Conservation (phyloP, 2,113 vertebrate species). For the Montifringilla adamsi region DNA sequence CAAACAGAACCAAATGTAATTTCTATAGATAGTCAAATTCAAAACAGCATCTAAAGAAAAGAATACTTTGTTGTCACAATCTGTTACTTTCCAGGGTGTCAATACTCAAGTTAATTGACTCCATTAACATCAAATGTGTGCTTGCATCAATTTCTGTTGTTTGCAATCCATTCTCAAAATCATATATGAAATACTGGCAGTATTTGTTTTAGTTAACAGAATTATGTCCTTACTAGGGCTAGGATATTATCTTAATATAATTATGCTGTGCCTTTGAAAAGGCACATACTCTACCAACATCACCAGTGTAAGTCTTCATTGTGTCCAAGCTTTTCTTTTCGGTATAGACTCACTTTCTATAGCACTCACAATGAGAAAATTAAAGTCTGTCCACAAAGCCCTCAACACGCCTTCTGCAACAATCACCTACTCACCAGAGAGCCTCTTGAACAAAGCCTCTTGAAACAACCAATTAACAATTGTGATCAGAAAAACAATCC, state of each 20-base stretch:
- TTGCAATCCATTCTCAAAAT: neutral
- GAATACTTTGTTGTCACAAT: neutral
- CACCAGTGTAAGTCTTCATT: fast-evolving
- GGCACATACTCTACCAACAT: neutral
- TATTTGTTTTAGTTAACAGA: neutral
- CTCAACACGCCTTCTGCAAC: neutral
- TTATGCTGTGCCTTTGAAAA: neutral
- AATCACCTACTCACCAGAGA: neutral
- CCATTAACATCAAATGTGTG: neutral
- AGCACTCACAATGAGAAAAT: fast-evolving
- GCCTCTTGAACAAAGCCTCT: neutral
- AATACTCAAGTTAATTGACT: neutral
- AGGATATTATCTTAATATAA: neutral
- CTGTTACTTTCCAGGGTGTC: neutral
- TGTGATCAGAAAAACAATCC: neutral
- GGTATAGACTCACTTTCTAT: neutral
- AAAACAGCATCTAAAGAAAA: neutral
- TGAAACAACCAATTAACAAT: fast-evolving
- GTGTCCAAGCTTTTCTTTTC: neutral
- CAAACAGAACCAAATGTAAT: neutral
- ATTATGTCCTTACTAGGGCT: neutral
- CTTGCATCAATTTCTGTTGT: neutral
- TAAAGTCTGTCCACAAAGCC: neutral
- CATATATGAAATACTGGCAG: neutral
- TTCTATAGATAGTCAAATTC: neutral